Evolutionary conservation across 2,888 invertebrate species (phyloP), one percentile per base, ranked within the genome.

Genomic region (Nemotelus nigrinus): DNA sequence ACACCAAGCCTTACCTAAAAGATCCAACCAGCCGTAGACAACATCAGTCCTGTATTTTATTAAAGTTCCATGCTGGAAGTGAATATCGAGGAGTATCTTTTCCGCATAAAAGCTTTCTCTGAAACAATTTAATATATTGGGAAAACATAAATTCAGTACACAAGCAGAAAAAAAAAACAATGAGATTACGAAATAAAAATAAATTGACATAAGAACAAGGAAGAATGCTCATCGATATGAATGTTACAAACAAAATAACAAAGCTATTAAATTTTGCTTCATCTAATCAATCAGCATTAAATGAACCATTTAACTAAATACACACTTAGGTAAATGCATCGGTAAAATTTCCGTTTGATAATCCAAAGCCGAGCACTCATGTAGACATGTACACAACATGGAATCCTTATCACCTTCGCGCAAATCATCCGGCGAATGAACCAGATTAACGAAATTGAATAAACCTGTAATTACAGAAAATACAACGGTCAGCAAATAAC

Each of bases 21-120:
- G 83, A 81, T 88, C 88, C 57, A 89, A 84, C 86, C 88, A 87
- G 71, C 87, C 87, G 77, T 88, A 87, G 39, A 88, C 86, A 78
- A 88, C 83, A 80, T 88, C 87, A 5, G 87, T 88, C 78, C 88
- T 85, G 82, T 88, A 89, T 2, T 87, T 86, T 81, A 88, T 86
- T 78, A 88, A 83, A 57, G 87, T 86, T 68, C 86, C 84, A 65
- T 85, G 85, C 60, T 85, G 86, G 81, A 85, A 89, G 81, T 88
- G 86, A 39, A 88, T 83, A 82, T 89, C 88, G 78, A 89, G 80
- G 78, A 84, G 84, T 68, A 88, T 72, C 44, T 43, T 76, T 76
- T 76, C 53, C 8, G 43, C 55, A 6, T 44, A 43, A 53, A 53
- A 76, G 39, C 55, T 65, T 44, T 76, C 65, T 25, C 64, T 76